These are phyloP conservation scores for Exephanes ischioxanthus DNA, from an alignment of 2,888 invertebrate genomes.

Conservation along the genomic window DNA sequence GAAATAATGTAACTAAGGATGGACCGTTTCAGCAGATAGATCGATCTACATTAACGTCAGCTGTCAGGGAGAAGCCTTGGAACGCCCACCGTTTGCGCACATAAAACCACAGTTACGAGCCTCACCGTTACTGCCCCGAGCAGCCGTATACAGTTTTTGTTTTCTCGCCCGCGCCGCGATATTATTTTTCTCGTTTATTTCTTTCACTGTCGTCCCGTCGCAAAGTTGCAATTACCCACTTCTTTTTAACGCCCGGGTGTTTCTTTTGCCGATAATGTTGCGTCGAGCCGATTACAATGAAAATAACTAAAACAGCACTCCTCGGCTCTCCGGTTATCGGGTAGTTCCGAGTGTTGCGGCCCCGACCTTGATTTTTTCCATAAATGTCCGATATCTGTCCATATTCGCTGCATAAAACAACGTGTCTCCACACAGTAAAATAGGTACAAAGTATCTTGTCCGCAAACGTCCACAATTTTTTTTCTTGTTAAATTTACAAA, in stretches of 20 bases:
- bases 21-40: slow-evolving; percentile 12
- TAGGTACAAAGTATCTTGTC: no score
- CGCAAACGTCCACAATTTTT: no score
- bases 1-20: not conserved
- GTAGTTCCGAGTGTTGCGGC: no score
- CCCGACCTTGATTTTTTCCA: not conserved
- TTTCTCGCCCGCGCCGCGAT: not conserved
- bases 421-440: slow-evolving; percentile 7
- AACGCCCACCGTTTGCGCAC: slow-evolving; percentile 34
- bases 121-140: not conserved
- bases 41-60: slow-evolving; percentile 21
- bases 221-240: slow-evolving; percentile 16
- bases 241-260: slow-evolving; percentile 3
- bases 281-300: slow-evolving; percentile 10
- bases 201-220: slow-evolving; percentile 9
- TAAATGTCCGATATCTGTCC: not conserved
- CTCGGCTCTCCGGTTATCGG: not conserved
- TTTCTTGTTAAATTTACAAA: no score
- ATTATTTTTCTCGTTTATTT: slow-evolving; percentile 5
- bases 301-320: not conserved
- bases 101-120: slow-evolving; percentile 36
- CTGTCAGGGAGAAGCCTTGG: slow-evolving; percentile 15
- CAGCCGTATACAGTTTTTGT: not conserved
- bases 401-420: slow-evolving; percentile 18
- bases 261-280: slow-evolving; percentile 19